These are phyloP conservation scores for Tupaia chinensis DNA, from an alignment of 2,113 vertebrate species.

Conservation along the genomic window DNA sequence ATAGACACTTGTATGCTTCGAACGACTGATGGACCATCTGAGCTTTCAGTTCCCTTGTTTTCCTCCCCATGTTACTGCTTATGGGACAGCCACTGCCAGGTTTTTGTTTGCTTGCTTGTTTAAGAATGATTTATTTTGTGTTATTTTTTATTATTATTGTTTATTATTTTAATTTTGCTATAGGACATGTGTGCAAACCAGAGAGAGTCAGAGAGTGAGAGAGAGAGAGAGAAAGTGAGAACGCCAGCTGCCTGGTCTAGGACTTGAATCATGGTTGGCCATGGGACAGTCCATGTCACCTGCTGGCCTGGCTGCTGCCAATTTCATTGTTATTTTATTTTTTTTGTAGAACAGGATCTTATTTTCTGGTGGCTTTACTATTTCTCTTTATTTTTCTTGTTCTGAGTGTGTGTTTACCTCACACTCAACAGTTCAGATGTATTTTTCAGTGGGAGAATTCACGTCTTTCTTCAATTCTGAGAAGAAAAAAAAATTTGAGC, in stretches of 20 bases:
- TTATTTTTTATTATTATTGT: too few relatives aligned
- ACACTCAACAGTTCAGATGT: not conserved
- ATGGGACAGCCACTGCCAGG: not conserved
- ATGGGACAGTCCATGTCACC: too few relatives aligned
- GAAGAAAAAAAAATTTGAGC: not conserved
- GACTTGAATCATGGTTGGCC: too few relatives aligned
- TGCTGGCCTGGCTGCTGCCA: not conserved
- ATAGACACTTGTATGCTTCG: not conserved
- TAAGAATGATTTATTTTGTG: too few relatives aligned
- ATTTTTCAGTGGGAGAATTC: slow-evolving; percentile 20
- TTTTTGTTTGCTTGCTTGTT: too few relatives aligned
- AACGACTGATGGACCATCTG: not conserved
- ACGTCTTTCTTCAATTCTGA: not conserved
- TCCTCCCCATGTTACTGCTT: not conserved
- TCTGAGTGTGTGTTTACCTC: not conserved
- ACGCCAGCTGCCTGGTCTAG: too few relatives aligned
- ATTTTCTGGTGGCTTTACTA: not conserved
- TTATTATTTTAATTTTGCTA: too few relatives aligned
- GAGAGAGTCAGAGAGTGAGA: too few relatives aligned
- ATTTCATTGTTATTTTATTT: not conserved
- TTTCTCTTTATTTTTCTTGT: slow-evolving; percentile 1
- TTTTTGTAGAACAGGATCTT: not conserved
- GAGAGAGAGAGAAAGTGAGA: too few relatives aligned
- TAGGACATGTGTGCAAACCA: too few relatives aligned
- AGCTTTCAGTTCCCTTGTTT: not conserved